These are phyloP conservation scores for Apantesis nais DNA, from an alignment of 2,888 invertebrate species.

Conservation along the genomic window DNA sequence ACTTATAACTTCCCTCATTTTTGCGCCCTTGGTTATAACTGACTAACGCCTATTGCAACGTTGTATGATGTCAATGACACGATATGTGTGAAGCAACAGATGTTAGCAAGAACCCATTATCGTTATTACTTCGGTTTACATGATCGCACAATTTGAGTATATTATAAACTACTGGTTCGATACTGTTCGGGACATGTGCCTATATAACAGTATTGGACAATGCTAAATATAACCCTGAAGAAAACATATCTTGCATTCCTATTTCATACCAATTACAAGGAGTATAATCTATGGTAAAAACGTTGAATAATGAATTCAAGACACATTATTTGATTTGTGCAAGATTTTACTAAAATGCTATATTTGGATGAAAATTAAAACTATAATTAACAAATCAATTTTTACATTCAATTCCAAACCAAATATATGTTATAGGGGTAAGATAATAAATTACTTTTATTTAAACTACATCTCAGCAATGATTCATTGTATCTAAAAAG, in stretches of 20 bases:
- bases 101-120: slow-evolving; percentile 66
- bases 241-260: neutral
- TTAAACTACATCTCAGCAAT: neutral
- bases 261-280: neutral
- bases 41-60: neutral
- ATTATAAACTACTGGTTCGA: slow-evolving; percentile 27
- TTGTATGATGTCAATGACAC: slow-evolving; percentile 58
- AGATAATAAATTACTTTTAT: neutral
- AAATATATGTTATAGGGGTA: neutral
- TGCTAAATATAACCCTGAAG: neutral
- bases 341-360: no score
- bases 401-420: neutral
- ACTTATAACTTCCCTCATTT: neutral
- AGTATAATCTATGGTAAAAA: neutral
- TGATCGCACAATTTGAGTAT: slow-evolving; percentile 20
- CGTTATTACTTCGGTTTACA: slow-evolving; percentile 62
- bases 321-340: no score
- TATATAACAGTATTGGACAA: neutral
- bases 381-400: neutral
- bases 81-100: slow-evolving; percentile 69
- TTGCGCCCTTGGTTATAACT: neutral
- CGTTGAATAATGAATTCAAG: no score
- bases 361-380: no score
- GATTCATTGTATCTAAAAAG: neutral
- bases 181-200: slow-evolving; percentile 20